phyloP scores from a whole-genome alignment of 2,113 vertebrate species.

The Ophiodon elongatus region DNA sequence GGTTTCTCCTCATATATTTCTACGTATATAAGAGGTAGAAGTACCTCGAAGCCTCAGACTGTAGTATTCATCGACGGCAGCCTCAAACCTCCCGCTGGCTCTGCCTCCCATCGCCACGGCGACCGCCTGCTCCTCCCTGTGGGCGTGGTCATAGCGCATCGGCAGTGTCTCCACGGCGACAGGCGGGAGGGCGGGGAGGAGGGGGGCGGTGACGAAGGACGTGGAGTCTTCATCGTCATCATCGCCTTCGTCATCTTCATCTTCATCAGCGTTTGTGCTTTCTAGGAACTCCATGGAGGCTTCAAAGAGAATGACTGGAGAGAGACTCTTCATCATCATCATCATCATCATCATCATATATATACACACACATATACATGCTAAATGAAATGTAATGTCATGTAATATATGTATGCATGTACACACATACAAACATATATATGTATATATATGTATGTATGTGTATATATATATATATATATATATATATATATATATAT shows the following conservation, averaged over 20 bases:
- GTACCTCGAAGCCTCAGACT: slow-evolving; percentile 69
- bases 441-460: no score
- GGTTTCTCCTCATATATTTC: no score
- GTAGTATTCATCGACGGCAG: slow-evolving; percentile 69
- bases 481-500: no score
- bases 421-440: no score
- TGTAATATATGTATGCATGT: no score
- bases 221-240: slow-evolving; percentile 4
- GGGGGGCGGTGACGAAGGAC: slow-evolving; percentile 42
- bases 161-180: slow-evolving; percentile 76
- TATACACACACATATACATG: no score
- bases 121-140: slow-evolving; percentile 67
- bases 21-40: not conserved
- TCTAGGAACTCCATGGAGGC: slow-evolving; percentile 84
- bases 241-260: not conserved
- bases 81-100: slow-evolving; percentile 38
- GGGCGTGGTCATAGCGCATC: slow-evolving; percentile 66
- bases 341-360: no score
- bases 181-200: not conserved
- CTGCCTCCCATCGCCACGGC: slow-evolving; percentile 66
- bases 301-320: slow-evolving; percentile 72
- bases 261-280: slow-evolving; percentile 48
- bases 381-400: no score
- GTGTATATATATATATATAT: no score
- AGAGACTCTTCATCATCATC: not conserved